Evolutionary conservation across 2,113 vertebrate species (phyloP), one percentile per base, ranked within the genome.

Genomic region (Romanogobio albipinnatus): DNA sequence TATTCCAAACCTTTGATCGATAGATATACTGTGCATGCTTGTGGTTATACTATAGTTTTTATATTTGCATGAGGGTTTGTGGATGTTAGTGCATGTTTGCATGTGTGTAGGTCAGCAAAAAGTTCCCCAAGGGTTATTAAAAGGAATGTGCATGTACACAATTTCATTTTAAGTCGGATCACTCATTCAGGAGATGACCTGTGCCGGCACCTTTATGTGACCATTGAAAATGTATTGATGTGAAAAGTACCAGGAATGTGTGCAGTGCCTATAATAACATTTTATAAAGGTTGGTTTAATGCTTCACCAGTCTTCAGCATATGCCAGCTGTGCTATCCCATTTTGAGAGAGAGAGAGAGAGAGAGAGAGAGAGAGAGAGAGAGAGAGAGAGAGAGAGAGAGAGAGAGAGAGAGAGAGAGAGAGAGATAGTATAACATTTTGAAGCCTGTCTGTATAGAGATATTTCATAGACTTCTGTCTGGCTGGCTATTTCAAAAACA

Each of bases 401-500:
- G 62, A 33, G 62, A 53, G 9, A 56, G 71, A 49, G 26, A 39
- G 26, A 51, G 29, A 6, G 5, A 39, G 2, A 53, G n/a, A 64
- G 53, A 45, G 70, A 29, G 51, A 61, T 49, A 84, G 39, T 51
- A 43, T 14, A 33, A n/a, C 19, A 51, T 76, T 68, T n/a, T 84
- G 33, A 85, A 81, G 77, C 74, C 45, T 76, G 59, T 66, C 59
- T 70, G 49, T 62, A 76, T 49, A 49, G 39, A 62, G 53, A 62
- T 61, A 71, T 58, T 61, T 71, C 51, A 82, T 24, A 78, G 58
- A 84, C 68, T 74, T 56, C 49, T 81, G 77, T 49, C 36, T 74
- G 59, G 43, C 87, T 17, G 47, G 13, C 19, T 39, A 82, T 85
- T 86, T 64, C 10, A 88, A 84, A 71, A 88, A 80, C 76, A 86